Percentiles rank a stretch among this genome's conserved stretches.
phyloP scores from a whole-genome alignment of 2,888 invertebrate species.

The Anthoptus insignis region DNA sequence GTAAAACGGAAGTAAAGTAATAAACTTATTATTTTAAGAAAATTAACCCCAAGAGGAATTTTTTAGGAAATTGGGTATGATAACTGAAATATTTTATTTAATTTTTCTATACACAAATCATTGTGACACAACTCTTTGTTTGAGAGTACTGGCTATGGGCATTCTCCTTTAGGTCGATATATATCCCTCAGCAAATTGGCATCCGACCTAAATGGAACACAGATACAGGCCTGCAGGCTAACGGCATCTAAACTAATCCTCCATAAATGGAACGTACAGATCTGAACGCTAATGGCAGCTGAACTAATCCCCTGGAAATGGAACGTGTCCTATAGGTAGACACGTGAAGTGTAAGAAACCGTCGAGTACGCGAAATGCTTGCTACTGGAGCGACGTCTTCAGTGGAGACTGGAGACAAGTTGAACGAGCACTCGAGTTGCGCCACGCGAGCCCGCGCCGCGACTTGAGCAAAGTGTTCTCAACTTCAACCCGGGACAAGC shows the following conservation, averaged over 20 bases:
- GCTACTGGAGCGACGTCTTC: constrained; percentile 59
- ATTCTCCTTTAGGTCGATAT: no score
- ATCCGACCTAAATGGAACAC: background rate
- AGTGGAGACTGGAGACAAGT: constrained; percentile 78
- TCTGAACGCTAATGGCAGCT: background rate
- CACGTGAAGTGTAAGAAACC: constrained; percentile 13
- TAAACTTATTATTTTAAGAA: no score
- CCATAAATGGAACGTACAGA: background rate
- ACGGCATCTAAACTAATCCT: background rate
- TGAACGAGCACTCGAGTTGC: constrained; percentile 78
- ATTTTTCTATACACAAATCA: no score
- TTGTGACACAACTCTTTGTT: no score
- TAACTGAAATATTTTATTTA: no score
- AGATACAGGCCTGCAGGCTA: background rate
- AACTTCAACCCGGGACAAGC: constrained; percentile 50
- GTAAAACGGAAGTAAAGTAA: no score
- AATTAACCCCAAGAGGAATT: no score
- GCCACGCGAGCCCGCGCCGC: constrained; percentile 63
- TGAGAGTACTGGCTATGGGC: no score
- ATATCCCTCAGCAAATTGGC: no score
- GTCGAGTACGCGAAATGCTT: constrained; percentile 31
- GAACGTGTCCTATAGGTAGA: constrained; percentile 33
- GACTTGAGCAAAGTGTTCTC: constrained; percentile 53
- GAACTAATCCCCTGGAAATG: constrained; percentile 17
- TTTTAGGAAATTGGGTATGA: no score